Conservation (phyloP, 1,140 invertebrate genomes). For the Pseudomyrmex cubaensis region DNA sequence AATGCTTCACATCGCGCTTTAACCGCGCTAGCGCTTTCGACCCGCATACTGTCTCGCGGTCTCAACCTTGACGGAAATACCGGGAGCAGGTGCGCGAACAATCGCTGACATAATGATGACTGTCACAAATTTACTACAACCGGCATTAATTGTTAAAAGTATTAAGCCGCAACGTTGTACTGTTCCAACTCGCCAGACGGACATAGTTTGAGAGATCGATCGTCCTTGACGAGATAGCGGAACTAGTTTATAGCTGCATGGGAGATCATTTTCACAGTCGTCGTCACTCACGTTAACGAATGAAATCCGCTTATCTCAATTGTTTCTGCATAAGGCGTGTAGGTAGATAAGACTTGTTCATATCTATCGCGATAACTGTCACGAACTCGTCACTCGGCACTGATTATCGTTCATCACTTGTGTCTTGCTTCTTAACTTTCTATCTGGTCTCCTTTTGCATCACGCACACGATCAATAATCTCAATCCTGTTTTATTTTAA, state of each 20-base stretch:
- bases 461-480: no score
- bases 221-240: background rate
- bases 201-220: constrained; percentile 1
- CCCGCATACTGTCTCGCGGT: background rate
- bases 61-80: constrained; percentile 15
- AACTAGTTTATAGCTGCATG: background rate
- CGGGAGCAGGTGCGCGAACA: constrained; percentile 6
- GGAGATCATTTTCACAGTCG: background rate
- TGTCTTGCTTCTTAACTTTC: background rate
- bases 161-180: background rate
- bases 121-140: constrained; percentile 29
- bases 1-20: constrained; percentile 29
- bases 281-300: background rate
- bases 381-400: background rate
- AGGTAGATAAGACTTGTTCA: background rate
- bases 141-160: constrained; percentile 11
- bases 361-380: background rate
- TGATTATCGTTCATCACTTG: background rate
- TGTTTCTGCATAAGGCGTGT: background rate
- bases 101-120: constrained; percentile 20
- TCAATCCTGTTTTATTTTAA: background rate
- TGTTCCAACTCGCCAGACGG: constrained; percentile 3
- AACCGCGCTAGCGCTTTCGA: constrained; percentile 20
- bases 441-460: background rate
- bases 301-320: background rate